Conservation (phyloP, 2,113 vertebrate genomes). For the Phasianus colchicus region DNA sequence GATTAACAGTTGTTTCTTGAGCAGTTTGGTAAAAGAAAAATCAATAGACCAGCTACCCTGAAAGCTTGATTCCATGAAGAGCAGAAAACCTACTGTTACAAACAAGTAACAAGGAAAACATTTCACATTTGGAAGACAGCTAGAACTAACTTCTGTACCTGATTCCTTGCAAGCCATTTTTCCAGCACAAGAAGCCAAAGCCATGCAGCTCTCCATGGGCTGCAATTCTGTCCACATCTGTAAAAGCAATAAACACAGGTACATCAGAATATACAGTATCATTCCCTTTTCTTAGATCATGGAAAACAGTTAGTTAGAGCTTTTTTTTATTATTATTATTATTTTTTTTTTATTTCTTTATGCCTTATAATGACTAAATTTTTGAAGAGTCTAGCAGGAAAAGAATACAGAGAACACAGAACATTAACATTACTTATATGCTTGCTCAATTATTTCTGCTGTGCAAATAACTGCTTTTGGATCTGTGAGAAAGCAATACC, state of each 20-base stretch:
- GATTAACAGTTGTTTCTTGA: not conserved
- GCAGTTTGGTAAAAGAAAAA: not conserved
- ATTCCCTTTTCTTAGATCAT: not conserved
- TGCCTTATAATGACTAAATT: not conserved
- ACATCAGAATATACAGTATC: not conserved
- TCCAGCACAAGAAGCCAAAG: conserved; percentile 92
- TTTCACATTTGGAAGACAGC: not conserved
- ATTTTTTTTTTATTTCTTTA: not conserved
- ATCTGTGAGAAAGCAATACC: not conserved
- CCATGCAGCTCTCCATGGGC: conserved; percentile 89
- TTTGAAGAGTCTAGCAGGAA: not conserved
- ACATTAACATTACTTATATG: not conserved
- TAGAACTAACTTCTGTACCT: conserved; percentile 77
- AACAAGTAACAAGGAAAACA: not conserved
- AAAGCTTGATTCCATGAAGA: not conserved
- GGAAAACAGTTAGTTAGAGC: not conserved
- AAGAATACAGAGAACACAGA: not conserved
- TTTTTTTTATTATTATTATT: too few species aligned
- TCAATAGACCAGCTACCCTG: not conserved
- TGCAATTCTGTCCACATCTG: conserved; percentile 81
- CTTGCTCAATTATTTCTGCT: not conserved
- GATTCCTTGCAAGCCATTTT: conserved; percentile 81
- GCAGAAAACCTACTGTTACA: not conserved
- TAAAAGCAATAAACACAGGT: not conserved
- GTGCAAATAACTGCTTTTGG: not conserved